Evolutionary conservation across 2,888 invertebrate species (phyloP), one percentile per base, ranked within the genome.

Genomic region (Clostera curtula): DNA sequence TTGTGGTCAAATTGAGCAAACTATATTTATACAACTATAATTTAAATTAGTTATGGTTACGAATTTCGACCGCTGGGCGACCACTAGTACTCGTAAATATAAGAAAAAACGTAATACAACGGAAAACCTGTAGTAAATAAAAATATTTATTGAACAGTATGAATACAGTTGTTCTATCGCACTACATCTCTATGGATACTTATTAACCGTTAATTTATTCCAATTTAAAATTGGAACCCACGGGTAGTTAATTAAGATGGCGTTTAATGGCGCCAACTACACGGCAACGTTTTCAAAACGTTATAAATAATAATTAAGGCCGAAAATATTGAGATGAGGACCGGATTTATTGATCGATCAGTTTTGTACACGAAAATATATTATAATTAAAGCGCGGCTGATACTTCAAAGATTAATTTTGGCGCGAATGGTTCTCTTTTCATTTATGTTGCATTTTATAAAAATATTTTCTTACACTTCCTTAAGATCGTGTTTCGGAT

Each of bases 221-320:
- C 35, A 36, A 38, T 43, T 38, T 27, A 38, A 45, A 50, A 57
- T 49, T 48, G 42, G 35, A 44, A 44, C 48, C 35, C 36, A 34
- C 38, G 33, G 34, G 35, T 28, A 32, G 45, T 50, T 55, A 49
- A 60, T 58, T 54, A 49, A 55, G 31, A 49, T 41, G 37, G 42
- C 40, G 31, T 53, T 42, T 53, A 49, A 46, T 47, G 31, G 33
- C 25, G 32, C 35, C 29, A 36, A 39, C 34, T 36, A 45, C 42
- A 56, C 50, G 53, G 51, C 49, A 54, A 47, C 48, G 36, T 49
- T 55, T 53, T 44, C 49, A 46, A 51, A 46, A 40, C 29, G 45
- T 44, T 44, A 36, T 55, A 35, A 51, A 49, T 49, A 52, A 43
- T 55, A 50, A 53, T 53, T 44, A 51, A 43, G 23, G 34, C 14